These are phyloP conservation scores for Psammodynastes pulverulentus DNA, from an alignment of 2,113 vertebrate genomes.

Conservation along the genomic window DNA sequence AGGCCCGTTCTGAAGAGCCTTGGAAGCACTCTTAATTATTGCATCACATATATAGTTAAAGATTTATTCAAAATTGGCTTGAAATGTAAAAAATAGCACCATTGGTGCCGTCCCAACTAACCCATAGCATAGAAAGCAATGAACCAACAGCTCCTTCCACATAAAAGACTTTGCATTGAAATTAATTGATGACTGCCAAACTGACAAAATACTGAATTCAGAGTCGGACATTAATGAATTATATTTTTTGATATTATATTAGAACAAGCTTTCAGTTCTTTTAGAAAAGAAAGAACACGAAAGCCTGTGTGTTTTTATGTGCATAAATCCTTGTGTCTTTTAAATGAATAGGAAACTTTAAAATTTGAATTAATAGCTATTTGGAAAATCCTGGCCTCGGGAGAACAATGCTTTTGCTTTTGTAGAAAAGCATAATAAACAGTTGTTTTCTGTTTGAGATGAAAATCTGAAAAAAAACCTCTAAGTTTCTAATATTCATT, in stretches of 20 bases:
- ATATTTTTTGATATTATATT: not conserved
- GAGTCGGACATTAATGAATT: not conserved
- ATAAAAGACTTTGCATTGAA: not conserved
- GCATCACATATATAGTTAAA: not conserved
- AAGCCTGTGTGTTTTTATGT: not conserved
- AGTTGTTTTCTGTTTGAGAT: not conserved
- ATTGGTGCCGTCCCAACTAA: not conserved
- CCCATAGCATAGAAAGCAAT: not conserved
- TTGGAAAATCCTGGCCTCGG: not conserved
- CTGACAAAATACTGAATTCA: not conserved
- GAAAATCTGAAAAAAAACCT: not conserved
- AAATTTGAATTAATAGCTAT: not conserved
- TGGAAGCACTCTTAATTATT: not conserved
- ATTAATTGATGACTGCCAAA: not conserved
- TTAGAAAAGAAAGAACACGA: not conserved
- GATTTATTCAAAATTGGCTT: not conserved
- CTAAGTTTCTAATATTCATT: not conserved
- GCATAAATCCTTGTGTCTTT: not conserved
- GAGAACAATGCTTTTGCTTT: not conserved
- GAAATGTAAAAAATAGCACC: not conserved
- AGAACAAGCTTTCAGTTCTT: not conserved
- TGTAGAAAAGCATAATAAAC: not conserved
- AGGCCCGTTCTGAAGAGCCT: not conserved
- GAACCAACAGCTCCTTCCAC: not conserved
- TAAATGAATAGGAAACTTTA: not conserved